Base-by-base conservation (phyloP, 2,888 invertebrate genomes). In the Epirrita christyi region DNA sequence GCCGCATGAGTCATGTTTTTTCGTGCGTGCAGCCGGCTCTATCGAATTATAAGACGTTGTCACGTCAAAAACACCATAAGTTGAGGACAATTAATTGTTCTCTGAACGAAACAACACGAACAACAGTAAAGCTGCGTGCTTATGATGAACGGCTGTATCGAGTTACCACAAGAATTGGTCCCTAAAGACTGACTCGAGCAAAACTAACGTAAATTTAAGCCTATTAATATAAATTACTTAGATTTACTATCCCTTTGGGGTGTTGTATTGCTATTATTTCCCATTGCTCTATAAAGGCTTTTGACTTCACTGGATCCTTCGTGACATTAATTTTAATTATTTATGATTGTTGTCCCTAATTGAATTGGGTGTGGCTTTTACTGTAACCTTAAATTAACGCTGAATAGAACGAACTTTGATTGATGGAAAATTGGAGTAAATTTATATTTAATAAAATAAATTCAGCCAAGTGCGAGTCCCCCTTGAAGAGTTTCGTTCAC, bases 161-260 rank as follows among this genome's bases (percentile, higher is more conserved):
- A 80, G 81, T 81, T 80, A 80, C 74, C 67, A 73, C 72, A 61
- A 56, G 70, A 81, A 86, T 87, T 69, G 85, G 83, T 87, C 89
- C 88, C 89, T 68, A 68, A 81, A 73, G 83, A 76, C 71, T 78
- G 75, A 81, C 81, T 81, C 70, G 72, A 77, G 75, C 82, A 81
- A 83, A 89, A 88, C 87, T 86, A 86, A 79, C 81, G 78, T 80
- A 80, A 85, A 86, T 88, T 84, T 75, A 62, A 65, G 73, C 72
- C 86, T 86, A 89, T 90, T 88, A 88, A 88, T 90, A 87, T 88
- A 86, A 88, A 90, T 91, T 87, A 88, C 83, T 79, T 80, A 80
- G 81, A 88, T 90, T 87, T 88, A 90, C 81, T 82, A 81, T 85
- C 80, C 86, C 86, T 78, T 80, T 68, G 82, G 83, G 87, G 77